phyloP scores from a whole-genome alignment of 2,888 invertebrate species.

The Sipha maydis region DNA sequence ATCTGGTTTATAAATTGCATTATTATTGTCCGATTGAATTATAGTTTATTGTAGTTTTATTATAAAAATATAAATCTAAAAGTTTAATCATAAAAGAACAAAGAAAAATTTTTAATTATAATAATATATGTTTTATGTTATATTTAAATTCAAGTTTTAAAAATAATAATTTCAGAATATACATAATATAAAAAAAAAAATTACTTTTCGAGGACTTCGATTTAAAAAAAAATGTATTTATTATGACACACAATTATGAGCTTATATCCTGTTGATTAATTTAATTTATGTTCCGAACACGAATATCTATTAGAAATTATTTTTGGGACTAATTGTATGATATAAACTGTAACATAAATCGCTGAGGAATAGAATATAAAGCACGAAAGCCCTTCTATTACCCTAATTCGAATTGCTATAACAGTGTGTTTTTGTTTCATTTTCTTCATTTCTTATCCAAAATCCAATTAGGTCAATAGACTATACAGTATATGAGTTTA shows the following conservation, averaged over 20 bases:
- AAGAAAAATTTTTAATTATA: too few species aligned
- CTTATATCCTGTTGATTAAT: neutral
- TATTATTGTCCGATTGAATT: neutral
- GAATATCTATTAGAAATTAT: constrained; percentile 1
- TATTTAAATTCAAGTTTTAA: too few species aligned
- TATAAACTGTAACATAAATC: constrained; percentile 10
- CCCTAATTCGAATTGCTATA: constrained; percentile 35
- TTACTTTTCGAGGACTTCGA: too few species aligned
- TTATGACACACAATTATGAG: too few species aligned
- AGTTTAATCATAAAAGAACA: too few species aligned
- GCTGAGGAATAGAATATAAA: neutral
- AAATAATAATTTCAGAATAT: too few species aligned
- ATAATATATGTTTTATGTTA: too few species aligned
- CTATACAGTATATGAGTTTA: neutral
- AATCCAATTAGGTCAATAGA: constrained; percentile 46
- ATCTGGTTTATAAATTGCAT: neutral
- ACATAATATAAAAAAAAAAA: too few species aligned
- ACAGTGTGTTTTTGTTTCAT: neutral
- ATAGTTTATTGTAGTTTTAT: neutral
- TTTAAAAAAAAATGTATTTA: too few species aligned
- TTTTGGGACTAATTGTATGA: neutral
- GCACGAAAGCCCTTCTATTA: constrained; percentile 23
- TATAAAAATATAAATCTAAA: neutral
- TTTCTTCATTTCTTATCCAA: neutral
- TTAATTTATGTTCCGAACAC: neutral